Conservation (phyloP, 2,888 invertebrate genomes). For the Anthrax anthrax region DNA sequence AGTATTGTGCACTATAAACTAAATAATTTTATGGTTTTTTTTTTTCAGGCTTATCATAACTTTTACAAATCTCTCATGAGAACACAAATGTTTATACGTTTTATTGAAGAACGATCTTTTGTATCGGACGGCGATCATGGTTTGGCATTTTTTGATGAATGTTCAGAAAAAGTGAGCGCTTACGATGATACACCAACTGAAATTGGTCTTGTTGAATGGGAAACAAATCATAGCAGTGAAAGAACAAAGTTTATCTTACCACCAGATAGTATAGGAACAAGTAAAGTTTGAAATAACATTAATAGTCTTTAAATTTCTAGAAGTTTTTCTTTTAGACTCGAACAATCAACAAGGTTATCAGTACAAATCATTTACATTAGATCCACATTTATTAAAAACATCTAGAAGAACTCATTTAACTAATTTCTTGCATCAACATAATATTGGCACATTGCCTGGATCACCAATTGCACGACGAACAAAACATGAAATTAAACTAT, state of each 20-base stretch:
- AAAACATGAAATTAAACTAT: conserved; percentile 87
- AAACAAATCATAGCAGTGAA: conserved; percentile 66
- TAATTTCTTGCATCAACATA: conserved; percentile 28
- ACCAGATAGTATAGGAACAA: conserved; percentile 51
- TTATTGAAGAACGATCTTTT: conserved; percentile 97
- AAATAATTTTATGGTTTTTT: neutral
- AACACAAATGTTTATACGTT: conserved; percentile 95
- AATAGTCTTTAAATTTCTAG: no score
- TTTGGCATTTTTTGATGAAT: conserved; percentile 93
- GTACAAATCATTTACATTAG: conserved; percentile 48
- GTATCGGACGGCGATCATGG: conserved; percentile 96
- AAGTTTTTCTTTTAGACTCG: conserved; percentile 12
- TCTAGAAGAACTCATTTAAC: conserved; percentile 24
- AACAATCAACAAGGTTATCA: conserved; percentile 28
- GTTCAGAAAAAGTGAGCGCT: conserved; percentile 61
- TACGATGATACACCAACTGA: conserved; percentile 39
- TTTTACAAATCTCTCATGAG: conserved; percentile 81
- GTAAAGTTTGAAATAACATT: neutral
- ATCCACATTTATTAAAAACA: conserved; percentile 41
- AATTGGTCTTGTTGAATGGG: conserved; percentile 64
- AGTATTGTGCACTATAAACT: neutral
- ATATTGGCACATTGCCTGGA: conserved; percentile 44
- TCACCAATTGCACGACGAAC: conserved; percentile 88
- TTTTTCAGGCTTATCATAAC: conserved; percentile 54
- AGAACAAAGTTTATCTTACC: conserved; percentile 90